phyloP scores from a whole-genome alignment of 2,888 invertebrate genomes.

The Apodemia zela region DNA sequence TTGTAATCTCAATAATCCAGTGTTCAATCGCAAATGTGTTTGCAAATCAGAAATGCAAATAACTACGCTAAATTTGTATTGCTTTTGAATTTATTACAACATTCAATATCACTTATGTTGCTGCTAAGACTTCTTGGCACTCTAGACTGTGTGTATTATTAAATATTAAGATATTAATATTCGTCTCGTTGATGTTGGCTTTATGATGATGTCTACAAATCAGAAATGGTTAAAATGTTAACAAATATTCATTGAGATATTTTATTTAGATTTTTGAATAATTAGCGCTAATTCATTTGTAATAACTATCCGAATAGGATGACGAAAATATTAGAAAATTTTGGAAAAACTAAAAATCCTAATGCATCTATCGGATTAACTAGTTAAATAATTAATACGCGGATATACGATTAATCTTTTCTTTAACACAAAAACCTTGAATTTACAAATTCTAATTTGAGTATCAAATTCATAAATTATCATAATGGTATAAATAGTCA shows the following conservation, averaged over 20 bases:
- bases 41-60: background rate
- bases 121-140: constrained; percentile 12
- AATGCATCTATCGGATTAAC: too few relatives aligned
- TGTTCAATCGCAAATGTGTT: constrained; percentile 1
- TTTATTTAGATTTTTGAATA: background rate
- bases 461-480: too few relatives aligned
- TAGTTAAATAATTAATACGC: background rate
- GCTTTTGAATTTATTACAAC: constrained; percentile 17
- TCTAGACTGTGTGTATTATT: background rate
- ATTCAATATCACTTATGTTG: constrained; percentile 21
- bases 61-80: background rate
- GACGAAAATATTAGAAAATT: background rate
- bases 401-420: background rate
- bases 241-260: too few relatives aligned
- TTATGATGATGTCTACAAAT: background rate
- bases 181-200: background rate
- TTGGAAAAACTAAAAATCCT: too few relatives aligned
- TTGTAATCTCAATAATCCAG: constrained; percentile 3
- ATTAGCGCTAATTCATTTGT: too few relatives aligned
- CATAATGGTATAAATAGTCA: too few relatives aligned
- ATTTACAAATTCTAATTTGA: too few relatives aligned
- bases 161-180: background rate
- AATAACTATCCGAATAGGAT: background rate
- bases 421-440: background rate
- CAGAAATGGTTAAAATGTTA: background rate